Percentiles rank a stretch among this genome's conserved stretches.
Evolutionary conservation across 2,888 invertebrate genomes (phyloP).

Genomic region (Apodemia hepburni): DNA sequence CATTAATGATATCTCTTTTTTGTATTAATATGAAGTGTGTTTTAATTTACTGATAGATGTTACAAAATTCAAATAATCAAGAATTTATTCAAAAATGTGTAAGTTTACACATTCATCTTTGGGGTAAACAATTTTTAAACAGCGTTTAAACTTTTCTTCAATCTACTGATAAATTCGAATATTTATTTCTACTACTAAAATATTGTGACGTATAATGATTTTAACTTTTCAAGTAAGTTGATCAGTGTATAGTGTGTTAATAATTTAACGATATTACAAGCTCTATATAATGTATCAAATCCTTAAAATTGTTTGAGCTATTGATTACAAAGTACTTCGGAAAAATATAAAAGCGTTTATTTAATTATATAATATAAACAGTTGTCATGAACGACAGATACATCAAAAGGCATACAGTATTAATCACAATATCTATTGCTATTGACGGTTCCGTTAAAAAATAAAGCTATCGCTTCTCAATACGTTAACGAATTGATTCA

Average conservation of each 20-base stretch:
- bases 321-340: conserved; percentile 14
- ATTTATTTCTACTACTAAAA: background rate
- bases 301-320: background rate
- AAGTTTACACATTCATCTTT: too few relatives aligned
- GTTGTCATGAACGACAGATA: conserved; percentile 17
- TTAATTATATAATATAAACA: conserved; percentile 18
- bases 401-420: conserved; percentile 18
- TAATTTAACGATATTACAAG: background rate
- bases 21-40: too few relatives aligned
- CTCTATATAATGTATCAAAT: background rate
- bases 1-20: too few relatives aligned
- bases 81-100: too few relatives aligned
- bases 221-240: background rate
- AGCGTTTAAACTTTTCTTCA: too few relatives aligned
- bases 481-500: conserved; percentile 11
- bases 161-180: background rate
- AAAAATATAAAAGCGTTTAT: conserved; percentile 14
- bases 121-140: too few relatives aligned
- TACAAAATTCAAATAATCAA: too few relatives aligned
- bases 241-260: background rate
- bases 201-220: background rate
- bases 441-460: background rate
- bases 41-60: background rate
- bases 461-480: conserved; percentile 3
- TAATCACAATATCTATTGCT: conserved; percentile 20